A percentile compares a stretch with the other conserved stretches of the same genome.
Evolutionary conservation across 2,797 vertebrate species (phyloP).

Genomic region (Crossoptilon crossoptilon): DNA sequence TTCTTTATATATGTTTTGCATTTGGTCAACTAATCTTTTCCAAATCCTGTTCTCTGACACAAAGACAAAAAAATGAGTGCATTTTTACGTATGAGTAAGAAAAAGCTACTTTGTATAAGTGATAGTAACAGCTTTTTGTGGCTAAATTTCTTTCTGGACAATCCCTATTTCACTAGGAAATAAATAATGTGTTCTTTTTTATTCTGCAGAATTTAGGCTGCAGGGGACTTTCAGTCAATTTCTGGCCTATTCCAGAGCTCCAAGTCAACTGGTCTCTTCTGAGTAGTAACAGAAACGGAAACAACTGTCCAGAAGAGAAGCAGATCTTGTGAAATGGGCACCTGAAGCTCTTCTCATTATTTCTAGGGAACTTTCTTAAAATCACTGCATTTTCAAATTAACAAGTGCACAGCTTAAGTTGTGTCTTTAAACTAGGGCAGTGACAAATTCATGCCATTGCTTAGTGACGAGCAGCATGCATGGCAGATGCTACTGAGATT

Average conservation of each 20-base stretch:
- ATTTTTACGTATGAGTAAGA: neutral
- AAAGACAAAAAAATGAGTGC: neutral
- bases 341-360: neutral
- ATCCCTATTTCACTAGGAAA: too few relatives aligned
- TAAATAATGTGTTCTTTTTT: too few relatives aligned
- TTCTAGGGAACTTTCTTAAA: neutral
- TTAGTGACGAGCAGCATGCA: neutral
- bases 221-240: too few relatives aligned
- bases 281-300: neutral
- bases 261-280: too few relatives aligned
- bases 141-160: neutral
- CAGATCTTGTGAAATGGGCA: neutral
- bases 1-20: neutral
- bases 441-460: neutral
- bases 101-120: neutral
- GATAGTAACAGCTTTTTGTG: neutral
- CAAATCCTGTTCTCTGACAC: neutral
- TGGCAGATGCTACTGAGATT: neutral
- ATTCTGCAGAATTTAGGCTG: too few relatives aligned
- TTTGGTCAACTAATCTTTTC: neutral
- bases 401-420: neutral
- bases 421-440: neutral
- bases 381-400: neutral
- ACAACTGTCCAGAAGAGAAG: neutral
- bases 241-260: too few relatives aligned